Evolutionary conservation across 2,113 vertebrate genomes (phyloP).

Genomic region (Glaucomys volans): DNA sequence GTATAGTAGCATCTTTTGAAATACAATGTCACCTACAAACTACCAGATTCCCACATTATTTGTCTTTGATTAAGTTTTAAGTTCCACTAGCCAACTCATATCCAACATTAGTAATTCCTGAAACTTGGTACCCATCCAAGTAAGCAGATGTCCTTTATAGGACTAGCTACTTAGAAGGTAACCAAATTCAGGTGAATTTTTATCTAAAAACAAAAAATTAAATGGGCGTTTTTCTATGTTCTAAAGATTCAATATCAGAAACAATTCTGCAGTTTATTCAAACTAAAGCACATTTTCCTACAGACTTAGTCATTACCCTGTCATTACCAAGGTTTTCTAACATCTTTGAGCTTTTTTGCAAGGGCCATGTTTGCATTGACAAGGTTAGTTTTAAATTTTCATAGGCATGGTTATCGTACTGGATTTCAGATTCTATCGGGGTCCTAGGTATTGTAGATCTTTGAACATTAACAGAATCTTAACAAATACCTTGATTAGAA

Average conservation of each 20-base stretch:
- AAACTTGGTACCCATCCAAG: background rate
- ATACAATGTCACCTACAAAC: background rate
- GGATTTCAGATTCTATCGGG: background rate
- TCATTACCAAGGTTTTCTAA: background rate
- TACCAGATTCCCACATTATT: background rate
- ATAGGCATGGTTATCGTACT: background rate
- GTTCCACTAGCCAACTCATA: background rate
- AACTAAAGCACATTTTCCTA: background rate
- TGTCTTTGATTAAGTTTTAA: background rate
- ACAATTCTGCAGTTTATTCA: background rate
- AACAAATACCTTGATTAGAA: background rate
- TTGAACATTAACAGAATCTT: background rate
- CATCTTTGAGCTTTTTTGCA: background rate
- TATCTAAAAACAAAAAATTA: background rate
- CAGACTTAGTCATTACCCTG: background rate
- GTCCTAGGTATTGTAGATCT: background rate
- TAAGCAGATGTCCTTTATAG: background rate
- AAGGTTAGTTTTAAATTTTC: slow-evolving; percentile 19
- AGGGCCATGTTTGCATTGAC: background rate
- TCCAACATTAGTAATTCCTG: background rate
- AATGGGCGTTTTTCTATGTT: slow-evolving; percentile 15
- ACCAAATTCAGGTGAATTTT: slow-evolving; percentile 6
- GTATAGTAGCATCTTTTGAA: background rate
- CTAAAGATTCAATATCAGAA: background rate
- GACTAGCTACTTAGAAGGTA: background rate